Conservation (phyloP, 2,113 vertebrate genomes). For the Barbus barbus region DNA sequence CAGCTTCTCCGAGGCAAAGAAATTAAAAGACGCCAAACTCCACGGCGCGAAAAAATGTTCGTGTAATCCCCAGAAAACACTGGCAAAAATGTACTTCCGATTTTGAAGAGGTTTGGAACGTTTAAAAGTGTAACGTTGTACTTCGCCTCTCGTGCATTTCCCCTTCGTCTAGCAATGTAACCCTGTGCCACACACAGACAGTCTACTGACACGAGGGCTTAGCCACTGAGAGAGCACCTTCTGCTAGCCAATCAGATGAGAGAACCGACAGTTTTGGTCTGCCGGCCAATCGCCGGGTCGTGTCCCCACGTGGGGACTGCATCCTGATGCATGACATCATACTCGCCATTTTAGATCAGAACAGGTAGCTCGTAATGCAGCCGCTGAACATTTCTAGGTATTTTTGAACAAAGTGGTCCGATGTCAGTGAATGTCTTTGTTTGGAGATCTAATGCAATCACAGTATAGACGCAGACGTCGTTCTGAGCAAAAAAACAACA, state of each 20-base stretch:
- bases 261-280: conserved; percentile 68
- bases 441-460: conserved; percentile 3
- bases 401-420: conserved; percentile 42
- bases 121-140: conserved; percentile 74
- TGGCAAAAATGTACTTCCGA: conserved; percentile 70
- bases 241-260: conserved; percentile 79
- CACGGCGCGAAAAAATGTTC: conserved; percentile 51
- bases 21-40: conserved; percentile 46
- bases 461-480: not conserved
- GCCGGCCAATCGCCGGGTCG: conserved; percentile 75
- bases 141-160: conserved; percentile 72
- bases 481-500: not conserved
- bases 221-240: conserved; percentile 84
- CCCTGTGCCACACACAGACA: conserved; percentile 86
- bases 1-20: conserved; percentile 27
- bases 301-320: conserved; percentile 84
- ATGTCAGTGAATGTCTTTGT: not conserved
- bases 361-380: conserved; percentile 58
- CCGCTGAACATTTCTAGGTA: conserved; percentile 42
- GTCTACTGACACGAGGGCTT: conserved; percentile 77
- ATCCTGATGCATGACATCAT: conserved; percentile 76
- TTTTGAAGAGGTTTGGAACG: conserved; percentile 64
- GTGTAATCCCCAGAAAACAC: conserved; percentile 54
- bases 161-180: conserved; percentile 67
- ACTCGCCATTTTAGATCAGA: conserved; percentile 77